Base-by-base conservation (phyloP, 2,888 invertebrate genomes). In the Aromia moschata region DNA sequence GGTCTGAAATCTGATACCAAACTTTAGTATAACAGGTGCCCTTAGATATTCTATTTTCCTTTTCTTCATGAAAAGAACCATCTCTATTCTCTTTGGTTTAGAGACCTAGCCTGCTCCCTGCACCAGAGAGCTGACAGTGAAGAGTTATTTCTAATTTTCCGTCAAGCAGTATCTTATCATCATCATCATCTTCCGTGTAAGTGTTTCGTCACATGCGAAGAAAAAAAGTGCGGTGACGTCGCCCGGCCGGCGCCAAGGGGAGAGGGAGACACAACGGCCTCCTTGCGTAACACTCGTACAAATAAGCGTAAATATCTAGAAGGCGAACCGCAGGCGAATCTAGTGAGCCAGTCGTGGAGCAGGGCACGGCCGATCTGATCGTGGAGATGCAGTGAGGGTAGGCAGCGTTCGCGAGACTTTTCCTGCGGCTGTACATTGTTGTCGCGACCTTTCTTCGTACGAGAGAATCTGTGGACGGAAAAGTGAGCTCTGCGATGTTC, bases 311-410 rank as follows among this genome's bases (percentile, higher is more conserved):
- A 44, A 46, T 17, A 31, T 12, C 2, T 3, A 36, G 47, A 18
- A 49, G 49, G 38, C 30, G 38, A 7, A 25, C 25, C 7, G 25
- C n/a, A n/a, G n/a, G n/a, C n/a, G 36, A 33, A 33, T 46, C 31
- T 47, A 47, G 33, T 47, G 37, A 49, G 37, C 38, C 38, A 20
- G 49, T 49, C 20, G 14, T 15, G 38, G 20, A 25, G 49, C 49
- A 40, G 38, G 38, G 25, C 38, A 38, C 37, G 20, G 46, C 12
- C 16, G 12, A 14, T 20, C 7, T 38, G 38, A 49, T 40, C 49
- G 37, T 16, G 25, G 38, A 20, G 49, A 49, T 49, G 49, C 37
- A 49, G 18, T 49, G 37, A 17, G 49, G 49, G 38, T 49, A 38
- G 38, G 25, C n/a, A 38, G 49, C 20, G 10, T 36, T 12, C 7